A percentile compares a stretch with the other conserved stretches of the same genome.
Conservation (phyloP, 2,113 vertebrate species). For the Nibea albiflora region DNA sequence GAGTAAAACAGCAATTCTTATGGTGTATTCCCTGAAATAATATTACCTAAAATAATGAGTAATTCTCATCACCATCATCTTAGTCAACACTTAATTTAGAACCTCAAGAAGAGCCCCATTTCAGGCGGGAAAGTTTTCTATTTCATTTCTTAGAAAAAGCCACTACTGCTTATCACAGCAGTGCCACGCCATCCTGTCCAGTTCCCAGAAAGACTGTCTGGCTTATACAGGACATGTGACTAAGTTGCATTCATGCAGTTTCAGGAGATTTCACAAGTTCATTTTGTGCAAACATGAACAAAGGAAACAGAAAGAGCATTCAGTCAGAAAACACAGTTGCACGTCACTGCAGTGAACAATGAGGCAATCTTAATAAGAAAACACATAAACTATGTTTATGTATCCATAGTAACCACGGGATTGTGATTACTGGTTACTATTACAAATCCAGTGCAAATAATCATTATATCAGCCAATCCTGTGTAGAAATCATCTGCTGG, state of each 20-base stretch:
- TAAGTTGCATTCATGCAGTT: neutral
- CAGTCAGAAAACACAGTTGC: neutral
- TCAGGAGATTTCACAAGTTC: neutral
- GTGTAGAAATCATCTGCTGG: neutral
- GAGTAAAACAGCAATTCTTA: neutral
- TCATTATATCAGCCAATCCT: neutral
- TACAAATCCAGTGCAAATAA: neutral
- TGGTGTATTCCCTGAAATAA: neutral
- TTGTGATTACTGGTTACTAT: no score
- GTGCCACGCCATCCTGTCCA: neutral
- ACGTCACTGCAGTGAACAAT: neutral
- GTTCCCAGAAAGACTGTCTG: neutral
- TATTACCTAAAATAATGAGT: neutral
- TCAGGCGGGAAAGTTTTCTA: neutral
- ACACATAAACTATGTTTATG: neutral
- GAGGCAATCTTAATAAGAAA: neutral
- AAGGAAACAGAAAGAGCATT: no score
- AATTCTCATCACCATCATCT: neutral
- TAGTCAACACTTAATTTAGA: neutral
- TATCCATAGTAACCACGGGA: neutral
- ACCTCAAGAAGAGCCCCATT: neutral
- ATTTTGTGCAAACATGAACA: no score
- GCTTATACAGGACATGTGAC: no score
- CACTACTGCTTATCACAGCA: neutral
- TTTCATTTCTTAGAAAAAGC: neutral